Evolutionary conservation across 2,113 vertebrate species (phyloP), one percentile per base, ranked within the genome.

Genomic region (Sorex araneus): DNA sequence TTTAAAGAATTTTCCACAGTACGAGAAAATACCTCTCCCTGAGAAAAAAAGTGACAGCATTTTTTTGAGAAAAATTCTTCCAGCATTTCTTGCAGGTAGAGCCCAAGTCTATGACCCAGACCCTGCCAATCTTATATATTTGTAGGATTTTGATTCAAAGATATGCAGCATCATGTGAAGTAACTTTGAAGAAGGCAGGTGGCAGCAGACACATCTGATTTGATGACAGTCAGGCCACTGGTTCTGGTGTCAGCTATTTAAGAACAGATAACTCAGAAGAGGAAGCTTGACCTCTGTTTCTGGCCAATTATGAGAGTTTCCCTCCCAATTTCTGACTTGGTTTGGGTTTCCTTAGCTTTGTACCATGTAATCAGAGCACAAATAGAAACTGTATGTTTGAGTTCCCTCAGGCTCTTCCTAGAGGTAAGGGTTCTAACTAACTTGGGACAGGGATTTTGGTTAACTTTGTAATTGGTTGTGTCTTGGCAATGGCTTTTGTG

Each of bases 401-500:
- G 82, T 40, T 18, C 9, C 30, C 18, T 76, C 12, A 25, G 76
- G 12, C 63, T 83, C 54, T 83, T 92, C 64, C 81, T 84, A 77
- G 50, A 91, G 45, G 50, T 84, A 64, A 89, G 76, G 11, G 10
- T 76, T 89, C 66, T 88, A 70, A 83, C 60, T 90, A 66, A 83
- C 23, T 86, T 34, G 77, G 76, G 54, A 45, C 66, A 40, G 67
- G 3, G n/a, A 70, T 66, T 36, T 90, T 71, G 71, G 87, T 82
- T 94, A 90, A 63, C 75, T 92, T 91, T 89, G 87, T 83, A 83
- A 80, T 88, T 16, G 74, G 66, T 23, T 89, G 40, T 92, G 84
- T 88, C 76, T 47, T 80, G 45, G 87, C 73, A 47, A 91, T 87
- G 54, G 27, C 54, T 95, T 93, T 40, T 69, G 71, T 84, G 81